These are phyloP conservation scores for Eidolon helvum DNA, from an alignment of 2,113 vertebrate genomes.

Conservation along the genomic window DNA sequence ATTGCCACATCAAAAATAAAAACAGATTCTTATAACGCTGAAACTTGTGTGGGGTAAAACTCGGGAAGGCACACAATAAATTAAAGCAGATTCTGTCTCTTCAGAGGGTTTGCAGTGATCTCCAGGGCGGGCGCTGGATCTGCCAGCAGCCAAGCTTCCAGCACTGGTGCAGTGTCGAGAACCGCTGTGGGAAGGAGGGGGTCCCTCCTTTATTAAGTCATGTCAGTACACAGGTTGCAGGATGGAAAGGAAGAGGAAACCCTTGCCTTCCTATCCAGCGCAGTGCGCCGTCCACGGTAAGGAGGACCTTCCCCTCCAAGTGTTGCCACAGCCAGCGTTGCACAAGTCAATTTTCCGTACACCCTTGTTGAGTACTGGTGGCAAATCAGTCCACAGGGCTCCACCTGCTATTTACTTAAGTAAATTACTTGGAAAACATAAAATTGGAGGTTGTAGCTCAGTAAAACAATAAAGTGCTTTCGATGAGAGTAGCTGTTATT, in stretches of 20 bases:
- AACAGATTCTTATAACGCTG: not conserved
- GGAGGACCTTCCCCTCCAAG: not conserved
- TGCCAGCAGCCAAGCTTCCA: not conserved
- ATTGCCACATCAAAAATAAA: conserved; percentile 48
- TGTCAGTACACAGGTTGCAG: not conserved
- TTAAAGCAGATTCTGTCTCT: conserved; percentile 70
- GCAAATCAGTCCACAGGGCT: conserved; percentile 55
- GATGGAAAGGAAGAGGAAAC: not conserved
- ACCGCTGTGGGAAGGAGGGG: not conserved
- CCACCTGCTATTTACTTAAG: not conserved
- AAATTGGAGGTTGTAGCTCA: conserved; percentile 66
- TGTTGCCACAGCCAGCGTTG: not conserved
- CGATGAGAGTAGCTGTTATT: conserved; percentile 65
- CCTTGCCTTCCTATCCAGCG: not conserved
- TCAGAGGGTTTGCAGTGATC: conserved; percentile 26
- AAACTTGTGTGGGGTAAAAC: conserved; percentile 45
- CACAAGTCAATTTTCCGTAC: conserved; percentile 2
- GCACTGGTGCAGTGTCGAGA: conserved; percentile 39
- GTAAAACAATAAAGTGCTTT: conserved; percentile 84
- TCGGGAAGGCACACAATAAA: conserved; percentile 78
- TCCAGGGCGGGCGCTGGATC: not conserved
- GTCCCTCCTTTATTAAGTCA: conserved; percentile 43
- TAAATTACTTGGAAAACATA: conserved; percentile 30
- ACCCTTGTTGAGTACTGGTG: not conserved
- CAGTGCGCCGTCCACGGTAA: not conserved